Evolutionary conservation across 2,113 vertebrate species (phyloP).

Genomic region (Melierax canorus): DNA sequence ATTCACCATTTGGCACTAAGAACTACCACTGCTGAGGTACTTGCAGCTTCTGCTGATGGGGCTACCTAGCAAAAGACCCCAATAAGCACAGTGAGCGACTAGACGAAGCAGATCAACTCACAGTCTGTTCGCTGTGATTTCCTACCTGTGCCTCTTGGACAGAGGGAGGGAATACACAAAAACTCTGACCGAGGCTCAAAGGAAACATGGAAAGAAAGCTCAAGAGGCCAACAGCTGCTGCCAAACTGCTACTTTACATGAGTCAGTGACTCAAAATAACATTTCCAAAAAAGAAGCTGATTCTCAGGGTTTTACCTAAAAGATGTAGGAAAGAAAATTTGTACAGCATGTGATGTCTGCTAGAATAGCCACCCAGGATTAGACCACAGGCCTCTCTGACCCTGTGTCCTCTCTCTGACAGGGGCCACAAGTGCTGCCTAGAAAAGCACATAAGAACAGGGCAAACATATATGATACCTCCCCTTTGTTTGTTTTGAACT

Average conservation of each 20-base stretch:
- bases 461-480: neutral
- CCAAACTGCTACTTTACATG: neutral
- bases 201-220: neutral
- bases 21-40: neutral
- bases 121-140: neutral
- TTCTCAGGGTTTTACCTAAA: neutral
- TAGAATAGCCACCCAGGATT: neutral
- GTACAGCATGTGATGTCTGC: neutral
- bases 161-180: neutral
- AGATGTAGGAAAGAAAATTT: neutral
- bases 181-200: neutral
- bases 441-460: neutral
- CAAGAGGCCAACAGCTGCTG: neutral
- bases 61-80: neutral
- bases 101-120: accelerated
- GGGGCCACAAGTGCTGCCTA: neutral
- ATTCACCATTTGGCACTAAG: neutral
- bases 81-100: accelerated
- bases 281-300: neutral
- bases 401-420: neutral
- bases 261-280: neutral
- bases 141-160: neutral
- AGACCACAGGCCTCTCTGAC: neutral
- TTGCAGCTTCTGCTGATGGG: neutral
- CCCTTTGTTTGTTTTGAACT: neutral